Percentiles rank a stretch among this genome's conserved stretches.
Conservation (phyloP, 2,113 vertebrate species). For the Archocentrus centrarchus region DNA sequence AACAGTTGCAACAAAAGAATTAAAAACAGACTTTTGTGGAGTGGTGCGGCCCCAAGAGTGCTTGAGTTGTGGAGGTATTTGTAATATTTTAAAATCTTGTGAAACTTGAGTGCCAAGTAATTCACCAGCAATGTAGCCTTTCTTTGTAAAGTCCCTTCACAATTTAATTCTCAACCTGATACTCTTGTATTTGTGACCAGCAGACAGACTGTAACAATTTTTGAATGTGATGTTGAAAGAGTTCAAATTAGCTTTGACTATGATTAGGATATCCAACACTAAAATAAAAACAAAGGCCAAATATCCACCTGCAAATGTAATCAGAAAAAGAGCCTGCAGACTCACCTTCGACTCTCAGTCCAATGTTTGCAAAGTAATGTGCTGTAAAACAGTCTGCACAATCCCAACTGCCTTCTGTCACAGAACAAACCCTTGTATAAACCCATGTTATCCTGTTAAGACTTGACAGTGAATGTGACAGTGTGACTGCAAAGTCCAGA, state of each 20-base stretch:
- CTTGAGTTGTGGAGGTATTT: slow-evolving; percentile 29
- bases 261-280: slow-evolving; percentile 30
- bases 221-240: slow-evolving; percentile 50
- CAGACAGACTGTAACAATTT: slow-evolving; percentile 35
- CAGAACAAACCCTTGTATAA: slow-evolving; percentile 10
- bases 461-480: slow-evolving; percentile 37
- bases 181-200: slow-evolving; percentile 48
- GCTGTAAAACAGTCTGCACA: neutral
- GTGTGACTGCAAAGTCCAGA: slow-evolving; percentile 19
- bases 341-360: slow-evolving; percentile 4
- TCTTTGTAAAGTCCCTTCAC: slow-evolving; percentile 36
- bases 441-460: slow-evolving; percentile 24
- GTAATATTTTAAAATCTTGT: slow-evolving; percentile 32
- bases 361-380: neutral
- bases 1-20: slow-evolving; percentile 30
- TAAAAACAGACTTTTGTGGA: slow-evolving; percentile 41
- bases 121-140: slow-evolving; percentile 17
- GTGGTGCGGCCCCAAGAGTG: neutral
- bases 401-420: slow-evolving; percentile 8
- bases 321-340: slow-evolving; percentile 19
- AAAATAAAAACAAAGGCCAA: neutral
- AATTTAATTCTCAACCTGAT: slow-evolving; percentile 60
- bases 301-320: slow-evolving; percentile 18
- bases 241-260: slow-evolving; percentile 54
- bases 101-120: slow-evolving; percentile 63